Evolutionary conservation across 2,113 vertebrate genomes (phyloP), one percentile per base, ranked within the genome.

Genomic region (Chloropsis hardwickii): DNA sequence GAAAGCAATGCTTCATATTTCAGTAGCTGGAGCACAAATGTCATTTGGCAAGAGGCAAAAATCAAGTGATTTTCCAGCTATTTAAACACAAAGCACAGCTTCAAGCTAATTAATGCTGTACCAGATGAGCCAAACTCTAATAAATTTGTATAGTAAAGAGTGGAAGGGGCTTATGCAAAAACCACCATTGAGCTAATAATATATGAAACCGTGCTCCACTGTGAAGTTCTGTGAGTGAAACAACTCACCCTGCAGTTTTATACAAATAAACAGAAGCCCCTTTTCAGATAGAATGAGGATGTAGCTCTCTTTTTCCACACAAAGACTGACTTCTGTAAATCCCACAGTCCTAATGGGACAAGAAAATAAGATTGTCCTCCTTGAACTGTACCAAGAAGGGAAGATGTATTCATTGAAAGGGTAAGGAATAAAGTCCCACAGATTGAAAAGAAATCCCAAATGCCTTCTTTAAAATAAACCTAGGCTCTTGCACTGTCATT

Each of bases 61-160:
- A 92, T 89, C 80, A 96, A 97, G 95, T 94, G 88, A 97, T 97
- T 97, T 97, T 96, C 95, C 93, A 97, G 95, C 88, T 97, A 94
- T 94, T 97, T 97, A 92, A 97, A 92, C 94, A 96, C 81, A 88
- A 90, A 95, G 42, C 58, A 92, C 96, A 97, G 97, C 96, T 98
- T 96, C 97, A 72, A 94, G 92, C 76, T 97, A 96, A 97, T 85
- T 92, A 81, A 81, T 91, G 76, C 66, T 89, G 64, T 92, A 91
- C 71, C 37, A 94, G 92, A 90, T 25, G 27, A 96, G 82, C 82
- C 58, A 95, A 97, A 95, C 60, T 80, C 80, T 64, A 89, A 92
- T 92, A 91, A 95, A 96, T 96, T 85, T 82, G 53, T 94, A 73
- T n/a, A 56, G 56, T 70, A 56, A 86, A 94, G 65, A 78, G 27